Percentiles rank a stretch among this genome's conserved stretches.
Evolutionary conservation across 2,797 vertebrate genomes (phyloP).

Genomic region (Anguilla anguilla): DNA sequence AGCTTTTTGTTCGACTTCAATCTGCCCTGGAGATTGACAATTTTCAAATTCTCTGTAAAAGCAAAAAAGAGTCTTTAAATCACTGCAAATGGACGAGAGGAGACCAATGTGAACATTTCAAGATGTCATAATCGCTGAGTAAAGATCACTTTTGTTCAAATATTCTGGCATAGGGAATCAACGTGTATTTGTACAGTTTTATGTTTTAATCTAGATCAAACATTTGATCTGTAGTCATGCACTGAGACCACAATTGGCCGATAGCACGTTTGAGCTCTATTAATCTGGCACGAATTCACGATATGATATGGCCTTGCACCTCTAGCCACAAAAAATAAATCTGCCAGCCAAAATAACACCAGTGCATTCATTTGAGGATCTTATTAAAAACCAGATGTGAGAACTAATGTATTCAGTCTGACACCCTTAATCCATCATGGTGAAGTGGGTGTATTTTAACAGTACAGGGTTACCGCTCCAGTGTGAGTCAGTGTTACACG

Average conservation of each 20-base stretch:
- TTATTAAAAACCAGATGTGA: background rate
- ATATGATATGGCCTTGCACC: background rate
- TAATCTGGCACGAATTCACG: background rate
- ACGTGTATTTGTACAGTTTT: background rate
- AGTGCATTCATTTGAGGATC: background rate
- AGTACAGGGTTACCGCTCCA: background rate
- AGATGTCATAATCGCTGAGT: background rate
- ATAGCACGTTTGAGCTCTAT: background rate
- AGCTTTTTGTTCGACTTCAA: conserved; percentile 97
- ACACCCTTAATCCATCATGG: background rate
- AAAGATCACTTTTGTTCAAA: background rate
- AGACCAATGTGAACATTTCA: background rate
- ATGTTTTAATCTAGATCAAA: too few species aligned
- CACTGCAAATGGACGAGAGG: background rate
- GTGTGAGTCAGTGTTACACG: background rate
- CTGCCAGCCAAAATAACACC: background rate
- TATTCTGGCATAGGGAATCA: background rate
- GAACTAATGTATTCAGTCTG: background rate
- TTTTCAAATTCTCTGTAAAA: conserved; percentile 86
- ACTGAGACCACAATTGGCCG: background rate
- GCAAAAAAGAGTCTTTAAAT: conserved; percentile 3
- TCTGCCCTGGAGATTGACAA: conserved; percentile 94
- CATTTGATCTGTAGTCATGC: background rate
- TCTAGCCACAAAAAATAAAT: background rate
- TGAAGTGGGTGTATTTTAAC: background rate